phyloP scores from a whole-genome alignment of 92 coral and sea anemone species.

The Parazoanthus swiftii region DNA sequence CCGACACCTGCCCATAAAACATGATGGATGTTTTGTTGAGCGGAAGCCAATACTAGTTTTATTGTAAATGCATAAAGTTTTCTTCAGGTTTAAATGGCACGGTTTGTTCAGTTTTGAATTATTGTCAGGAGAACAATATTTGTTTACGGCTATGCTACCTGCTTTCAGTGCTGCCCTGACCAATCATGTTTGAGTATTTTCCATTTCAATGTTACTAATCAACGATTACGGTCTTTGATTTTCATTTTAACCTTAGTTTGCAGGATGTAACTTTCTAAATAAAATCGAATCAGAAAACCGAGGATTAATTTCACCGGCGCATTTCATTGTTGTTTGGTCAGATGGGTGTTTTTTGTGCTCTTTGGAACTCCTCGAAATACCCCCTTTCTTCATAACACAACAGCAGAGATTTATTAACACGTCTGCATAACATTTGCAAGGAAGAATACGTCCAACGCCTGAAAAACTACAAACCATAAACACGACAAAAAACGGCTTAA shows the following conservation, averaged over 20 bases:
- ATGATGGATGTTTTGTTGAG: too few species aligned
- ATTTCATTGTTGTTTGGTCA: background rate
- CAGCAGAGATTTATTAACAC: background rate
- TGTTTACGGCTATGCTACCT: background rate
- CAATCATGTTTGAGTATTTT: background rate
- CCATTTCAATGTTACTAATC: background rate
- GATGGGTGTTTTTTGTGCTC: too few species aligned
- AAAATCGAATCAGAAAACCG: background rate
- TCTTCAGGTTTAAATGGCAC: background rate
- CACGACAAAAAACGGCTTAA: too few species aligned
- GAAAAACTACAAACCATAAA: background rate
- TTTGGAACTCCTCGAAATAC: background rate
- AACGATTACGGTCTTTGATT: background rate
- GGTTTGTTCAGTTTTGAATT: background rate
- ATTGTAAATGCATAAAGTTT: background rate
- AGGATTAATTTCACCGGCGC: background rate
- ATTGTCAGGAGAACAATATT: background rate
- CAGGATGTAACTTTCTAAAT: background rate
- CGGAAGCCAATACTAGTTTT: background rate
- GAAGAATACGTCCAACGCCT: background rate
- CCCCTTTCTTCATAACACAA: background rate
- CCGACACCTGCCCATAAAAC: background rate
- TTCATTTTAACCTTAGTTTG: too few species aligned
- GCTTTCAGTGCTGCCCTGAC: background rate
- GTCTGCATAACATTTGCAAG: background rate